phyloP scores from a whole-genome alignment of 2,888 invertebrate genomes.

The Drosophila parthenogenetica region DNA sequence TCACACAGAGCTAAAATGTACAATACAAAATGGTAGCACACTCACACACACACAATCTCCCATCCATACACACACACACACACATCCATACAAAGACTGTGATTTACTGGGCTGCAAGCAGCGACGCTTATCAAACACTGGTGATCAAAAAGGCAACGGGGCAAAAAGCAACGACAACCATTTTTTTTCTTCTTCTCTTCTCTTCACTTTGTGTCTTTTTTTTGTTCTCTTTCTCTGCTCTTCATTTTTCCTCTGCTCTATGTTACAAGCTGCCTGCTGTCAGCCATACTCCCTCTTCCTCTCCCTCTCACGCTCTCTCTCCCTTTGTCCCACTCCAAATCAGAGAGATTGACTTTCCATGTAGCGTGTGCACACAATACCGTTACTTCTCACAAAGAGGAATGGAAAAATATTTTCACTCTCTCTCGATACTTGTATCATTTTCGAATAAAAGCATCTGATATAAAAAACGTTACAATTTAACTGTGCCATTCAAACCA shows the following conservation, averaged over 20 bases:
- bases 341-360: slow-evolving; percentile 11
- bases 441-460: slow-evolving; percentile 18
- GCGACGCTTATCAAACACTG: slow-evolving; percentile 66
- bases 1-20: slow-evolving; percentile 37
- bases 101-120: slow-evolving; percentile 49
- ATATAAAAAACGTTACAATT: slow-evolving; percentile 7
- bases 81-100: slow-evolving; percentile 17
- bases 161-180: slow-evolving; percentile 48
- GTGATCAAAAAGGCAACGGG: slow-evolving; percentile 64
- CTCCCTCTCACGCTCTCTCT: neutral
- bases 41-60: slow-evolving; percentile 8
- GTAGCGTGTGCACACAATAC: slow-evolving; percentile 10
- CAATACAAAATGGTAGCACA: slow-evolving; percentile 52
- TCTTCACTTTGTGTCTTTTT: neutral
- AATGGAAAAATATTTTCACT: slow-evolving; percentile 27
- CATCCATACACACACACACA: slow-evolving; percentile 8
- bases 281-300: neutral
- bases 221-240: neutral
- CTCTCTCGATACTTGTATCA: slow-evolving; percentile 24
- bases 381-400: slow-evolving; percentile 20
- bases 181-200: slow-evolving; percentile 24
- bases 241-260: neutral
- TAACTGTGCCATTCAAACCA: neutral
- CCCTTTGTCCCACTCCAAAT: neutral
- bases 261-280: slow-evolving; percentile 1